Conservation (phyloP, 2,888 invertebrate genomes). For the Salpingus planirostris region DNA sequence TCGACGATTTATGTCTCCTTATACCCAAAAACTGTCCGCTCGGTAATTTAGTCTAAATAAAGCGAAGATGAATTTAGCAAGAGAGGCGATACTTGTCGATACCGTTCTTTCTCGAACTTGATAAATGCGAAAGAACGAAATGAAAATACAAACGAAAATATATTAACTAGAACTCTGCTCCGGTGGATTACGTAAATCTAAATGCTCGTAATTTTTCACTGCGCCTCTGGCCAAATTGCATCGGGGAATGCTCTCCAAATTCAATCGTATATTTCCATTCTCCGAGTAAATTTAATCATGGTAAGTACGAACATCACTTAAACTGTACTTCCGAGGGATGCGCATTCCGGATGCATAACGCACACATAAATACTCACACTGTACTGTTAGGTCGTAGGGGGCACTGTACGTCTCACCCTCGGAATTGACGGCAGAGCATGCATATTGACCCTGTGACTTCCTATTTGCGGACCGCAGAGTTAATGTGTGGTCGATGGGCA, state of each 20-base stretch:
- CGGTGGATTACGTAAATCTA: conserved; percentile 14
- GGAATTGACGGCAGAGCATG: conserved; percentile 70
- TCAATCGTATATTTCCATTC: conserved; percentile 9
- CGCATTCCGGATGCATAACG: no score
- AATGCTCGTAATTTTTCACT: conserved; percentile 14
- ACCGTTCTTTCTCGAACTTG: conserved; percentile 10
- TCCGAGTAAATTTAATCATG: conserved; percentile 13
- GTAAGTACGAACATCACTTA: conserved; percentile 10
- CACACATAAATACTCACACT: conserved; percentile 71
- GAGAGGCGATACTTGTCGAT: no score
- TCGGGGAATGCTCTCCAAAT: conserved; percentile 11
- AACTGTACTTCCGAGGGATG: conserved; percentile 5
- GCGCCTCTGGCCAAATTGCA: conserved; percentile 9
- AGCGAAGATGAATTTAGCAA: no score
- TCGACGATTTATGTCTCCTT: conserved; percentile 1
- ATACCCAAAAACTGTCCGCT: no score
- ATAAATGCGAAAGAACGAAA: conserved; percentile 9
- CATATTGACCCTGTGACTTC: conserved; percentile 67
- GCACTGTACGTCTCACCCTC: conserved; percentile 75
- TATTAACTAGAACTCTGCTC: conserved; percentile 6
- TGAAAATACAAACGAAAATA: conserved; percentile 12
- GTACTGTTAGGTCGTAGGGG: conserved; percentile 61
- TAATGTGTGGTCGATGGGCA: conserved; percentile 58
- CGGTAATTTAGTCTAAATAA: no score
- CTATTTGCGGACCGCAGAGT: conserved; percentile 59